Base-by-base conservation (phyloP, 2,888 invertebrate genomes). In the Eulithis testata region DNA sequence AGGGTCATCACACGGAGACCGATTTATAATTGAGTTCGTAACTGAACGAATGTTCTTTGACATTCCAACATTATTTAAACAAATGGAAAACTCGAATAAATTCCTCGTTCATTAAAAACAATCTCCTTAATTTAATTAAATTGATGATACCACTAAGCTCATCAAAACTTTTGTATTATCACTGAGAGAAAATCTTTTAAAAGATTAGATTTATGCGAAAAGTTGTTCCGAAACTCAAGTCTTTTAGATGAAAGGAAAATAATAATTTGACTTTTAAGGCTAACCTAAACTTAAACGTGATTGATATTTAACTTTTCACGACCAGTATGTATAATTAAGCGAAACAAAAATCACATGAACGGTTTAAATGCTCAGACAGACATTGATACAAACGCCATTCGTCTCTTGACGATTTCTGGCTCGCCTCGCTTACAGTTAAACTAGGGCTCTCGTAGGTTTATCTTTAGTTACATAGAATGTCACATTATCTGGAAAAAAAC, bases 141-240 rank as follows among this genome's bases (percentile, higher is more conserved):
- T 66, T 74, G 74, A 74, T 74, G 64, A 72, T 71, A 76, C 70
- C 70, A 72, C 69, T 70, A 73, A 66, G 73, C 73, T 77, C 73
- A 76, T 75, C 70, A 71, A 77, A 85, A 82, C 75, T 83, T 83
- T 77, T 36, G 72, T 72, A 73, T 76, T 79, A 78, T 75, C 73
- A 77, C 72, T 68, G 73, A 73, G 75, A 73, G 76, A 72, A 76
- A 80, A 74, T 71, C 76, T 78, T 79, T 78, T 75, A 75, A 76
- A 76, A 79, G 72, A 79, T 78, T 69, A 77, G 67, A 78, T 80
- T 80, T 80, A 84, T 80, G 76, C 72, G 73, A 71, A 82, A 85
- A 83, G 77, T 84, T 85, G 66, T 45, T 59, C 49, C 63, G 63
- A 68, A 76, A 73, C 72, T 74, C 69, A 67, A 73, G 69, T 72